Percentiles rank a stretch among this genome's conserved stretches.
These are phyloP conservation scores for Riparia riparia DNA, from an alignment of 2,113 vertebrate species.

Conservation along the genomic window DNA sequence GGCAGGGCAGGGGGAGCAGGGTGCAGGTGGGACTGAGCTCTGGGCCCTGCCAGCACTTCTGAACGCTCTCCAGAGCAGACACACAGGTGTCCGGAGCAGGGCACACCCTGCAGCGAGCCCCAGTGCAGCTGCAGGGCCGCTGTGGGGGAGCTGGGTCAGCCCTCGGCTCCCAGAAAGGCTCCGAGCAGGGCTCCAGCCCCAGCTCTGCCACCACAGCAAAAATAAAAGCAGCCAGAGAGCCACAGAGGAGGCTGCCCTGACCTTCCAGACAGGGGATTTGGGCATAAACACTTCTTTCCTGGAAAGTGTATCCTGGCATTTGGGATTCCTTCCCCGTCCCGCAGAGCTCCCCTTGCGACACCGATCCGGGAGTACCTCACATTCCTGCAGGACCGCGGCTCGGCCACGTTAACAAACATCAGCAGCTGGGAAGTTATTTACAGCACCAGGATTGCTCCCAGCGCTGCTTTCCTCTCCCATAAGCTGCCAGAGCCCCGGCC, in stretches of 20 bases:
- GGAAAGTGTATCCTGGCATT: background rate
- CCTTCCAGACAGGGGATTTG: background rate
- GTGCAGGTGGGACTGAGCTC: background rate
- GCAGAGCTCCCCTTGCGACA: background rate
- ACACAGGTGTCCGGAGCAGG: background rate
- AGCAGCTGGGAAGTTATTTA: conserved; percentile 21
- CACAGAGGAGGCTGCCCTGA: background rate
- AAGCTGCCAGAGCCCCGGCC: background rate
- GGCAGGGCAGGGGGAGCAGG: fast-evolving
- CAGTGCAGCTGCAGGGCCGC: background rate
- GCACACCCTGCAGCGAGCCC: background rate
- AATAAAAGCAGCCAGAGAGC: background rate
- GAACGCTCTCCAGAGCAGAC: background rate
- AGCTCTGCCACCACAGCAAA: background rate
- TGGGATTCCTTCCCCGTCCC: background rate
- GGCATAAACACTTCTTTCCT: conserved; percentile 8
- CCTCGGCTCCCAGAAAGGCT: background rate
- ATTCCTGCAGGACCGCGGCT: background rate
- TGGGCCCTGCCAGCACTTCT: background rate
- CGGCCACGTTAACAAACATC: background rate
- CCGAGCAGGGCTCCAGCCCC: background rate
- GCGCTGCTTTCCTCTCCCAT: background rate
- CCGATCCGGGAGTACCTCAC: background rate
- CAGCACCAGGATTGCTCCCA: background rate
- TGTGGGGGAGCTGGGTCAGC: background rate